phyloP scores from a whole-genome alignment of 2,888 invertebrate genomes.

The Coleophora deauratella region DNA sequence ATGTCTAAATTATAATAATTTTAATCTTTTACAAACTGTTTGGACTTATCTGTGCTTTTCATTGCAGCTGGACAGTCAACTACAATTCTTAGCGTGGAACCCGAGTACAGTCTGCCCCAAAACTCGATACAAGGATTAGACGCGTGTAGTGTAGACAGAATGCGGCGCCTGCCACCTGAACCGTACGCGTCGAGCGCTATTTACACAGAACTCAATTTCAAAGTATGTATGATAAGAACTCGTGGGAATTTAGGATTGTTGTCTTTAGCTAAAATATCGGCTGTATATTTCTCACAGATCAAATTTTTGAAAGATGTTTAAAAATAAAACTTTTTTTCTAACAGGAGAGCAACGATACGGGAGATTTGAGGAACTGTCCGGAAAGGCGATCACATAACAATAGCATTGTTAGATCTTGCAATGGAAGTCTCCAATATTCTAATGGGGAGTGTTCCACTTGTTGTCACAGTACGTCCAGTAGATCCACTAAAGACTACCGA shows the following conservation, averaged over 20 bases:
- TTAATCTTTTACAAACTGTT: neutral
- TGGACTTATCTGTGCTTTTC: constrained; percentile 12
- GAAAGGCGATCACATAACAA: constrained; percentile 69
- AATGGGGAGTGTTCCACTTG: constrained; percentile 68
- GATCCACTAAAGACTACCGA: constrained; percentile 66
- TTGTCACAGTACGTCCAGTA: constrained; percentile 65
- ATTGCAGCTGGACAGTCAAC: constrained; percentile 57
- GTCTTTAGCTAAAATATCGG: constrained; percentile 32
- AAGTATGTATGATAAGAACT: constrained; percentile 54
- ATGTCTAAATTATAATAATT: too few relatives aligned
- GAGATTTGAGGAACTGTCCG: constrained; percentile 58
- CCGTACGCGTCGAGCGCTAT: constrained; percentile 68
- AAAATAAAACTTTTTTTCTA: constrained; percentile 38
- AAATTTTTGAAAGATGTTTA: constrained; percentile 21
- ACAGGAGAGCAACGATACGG: constrained; percentile 63
- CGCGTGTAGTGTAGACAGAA: constrained; percentile 56
- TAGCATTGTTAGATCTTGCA: constrained; percentile 67
- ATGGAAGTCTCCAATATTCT: constrained; percentile 66
- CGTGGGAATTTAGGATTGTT: constrained; percentile 34
- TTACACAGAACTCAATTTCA: constrained; percentile 72
- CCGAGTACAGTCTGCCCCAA: constrained; percentile 65
- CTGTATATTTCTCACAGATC: constrained; percentile 42
- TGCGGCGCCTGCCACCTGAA: constrained; percentile 60
- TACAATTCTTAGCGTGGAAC: constrained; percentile 59
- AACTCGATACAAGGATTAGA: constrained; percentile 66